Conservation (phyloP, 2,888 invertebrate species). For the Diplolepis rosae region DNA sequence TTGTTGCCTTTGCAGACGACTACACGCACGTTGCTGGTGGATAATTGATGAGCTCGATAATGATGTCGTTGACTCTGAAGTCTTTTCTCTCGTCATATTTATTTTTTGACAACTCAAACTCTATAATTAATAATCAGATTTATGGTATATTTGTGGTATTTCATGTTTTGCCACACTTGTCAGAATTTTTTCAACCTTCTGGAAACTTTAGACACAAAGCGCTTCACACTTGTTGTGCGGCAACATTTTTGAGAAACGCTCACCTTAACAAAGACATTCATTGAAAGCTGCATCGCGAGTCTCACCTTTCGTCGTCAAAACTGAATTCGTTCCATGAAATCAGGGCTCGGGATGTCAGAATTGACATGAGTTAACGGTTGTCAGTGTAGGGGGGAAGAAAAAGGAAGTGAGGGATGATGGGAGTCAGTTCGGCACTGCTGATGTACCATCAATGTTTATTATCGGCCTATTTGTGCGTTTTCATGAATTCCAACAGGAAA, state of each 20-base stretch:
- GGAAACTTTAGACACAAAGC: not conserved
- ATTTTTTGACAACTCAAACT: not conserved
- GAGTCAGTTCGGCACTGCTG: not conserved
- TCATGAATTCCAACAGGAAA: conserved; percentile 36
- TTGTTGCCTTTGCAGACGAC: not conserved
- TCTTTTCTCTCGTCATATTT: not conserved
- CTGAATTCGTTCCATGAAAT: conserved; percentile 30
- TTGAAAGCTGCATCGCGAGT: not conserved
- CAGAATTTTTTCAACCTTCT: not conserved
- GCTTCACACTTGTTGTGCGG: not conserved
- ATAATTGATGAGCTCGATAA: not conserved
- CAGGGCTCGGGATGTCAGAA: not conserved
- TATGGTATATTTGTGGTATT: too few species aligned
- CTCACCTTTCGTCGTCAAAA: conserved; percentile 8
- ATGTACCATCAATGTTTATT: conserved; percentile 60
- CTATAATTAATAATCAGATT: not conserved
- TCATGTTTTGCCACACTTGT: too few species aligned
- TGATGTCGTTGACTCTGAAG: not conserved
- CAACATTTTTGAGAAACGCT: conserved; percentile 4
- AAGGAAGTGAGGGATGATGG: not conserved
- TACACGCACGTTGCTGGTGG: not conserved
- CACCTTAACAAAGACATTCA: conserved; percentile 5
- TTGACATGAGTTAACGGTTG: conserved; percentile 18
- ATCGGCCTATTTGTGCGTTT: conserved; percentile 55
- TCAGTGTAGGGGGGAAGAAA: not conserved